Evolutionary conservation across 2,888 invertebrate species (phyloP).

Genomic region (Lepidocyrtoides sp.): DNA sequence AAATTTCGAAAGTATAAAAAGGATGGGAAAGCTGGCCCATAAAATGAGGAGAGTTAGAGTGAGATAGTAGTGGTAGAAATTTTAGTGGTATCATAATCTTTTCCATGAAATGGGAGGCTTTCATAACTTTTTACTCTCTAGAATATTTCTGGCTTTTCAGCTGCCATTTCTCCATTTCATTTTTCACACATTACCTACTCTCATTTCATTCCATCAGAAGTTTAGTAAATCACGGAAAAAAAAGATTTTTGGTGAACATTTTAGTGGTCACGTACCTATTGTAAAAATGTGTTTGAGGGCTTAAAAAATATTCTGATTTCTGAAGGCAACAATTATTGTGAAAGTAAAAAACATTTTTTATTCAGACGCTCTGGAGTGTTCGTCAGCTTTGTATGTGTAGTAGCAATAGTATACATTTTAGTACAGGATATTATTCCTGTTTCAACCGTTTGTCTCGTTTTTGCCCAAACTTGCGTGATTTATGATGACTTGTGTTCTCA

Average conservation of each 20-base stretch:
- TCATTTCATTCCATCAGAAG: not conserved
- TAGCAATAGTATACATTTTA: too few relatives aligned
- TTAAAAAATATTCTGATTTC: too few relatives aligned
- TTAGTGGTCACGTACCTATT: not conserved
- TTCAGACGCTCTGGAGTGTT: too few relatives aligned
- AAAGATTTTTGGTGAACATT: not conserved
- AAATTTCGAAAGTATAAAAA: not conserved
- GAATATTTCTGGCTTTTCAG: not conserved
- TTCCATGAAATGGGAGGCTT: too few relatives aligned
- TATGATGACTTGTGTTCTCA: constrained; percentile 44
- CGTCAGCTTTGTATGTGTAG: too few relatives aligned
- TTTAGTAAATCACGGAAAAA: not conserved
- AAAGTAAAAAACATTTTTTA: too few relatives aligned
- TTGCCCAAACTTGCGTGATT: constrained; percentile 7
- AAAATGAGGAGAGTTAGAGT: not conserved
- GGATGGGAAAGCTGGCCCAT: not conserved
- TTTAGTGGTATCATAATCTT: not conserved
- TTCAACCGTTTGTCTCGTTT: too few relatives aligned
- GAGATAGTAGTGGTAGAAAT: not conserved
- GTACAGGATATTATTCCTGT: too few relatives aligned
- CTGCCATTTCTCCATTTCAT: not conserved
- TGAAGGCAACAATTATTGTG: too few relatives aligned
- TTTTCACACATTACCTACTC: not conserved
- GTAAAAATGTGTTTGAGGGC: too few relatives aligned
- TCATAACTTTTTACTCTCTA: not conserved